phyloP scores from a whole-genome alignment of 2,113 vertebrate species.

The Rafetus swinhoei region DNA sequence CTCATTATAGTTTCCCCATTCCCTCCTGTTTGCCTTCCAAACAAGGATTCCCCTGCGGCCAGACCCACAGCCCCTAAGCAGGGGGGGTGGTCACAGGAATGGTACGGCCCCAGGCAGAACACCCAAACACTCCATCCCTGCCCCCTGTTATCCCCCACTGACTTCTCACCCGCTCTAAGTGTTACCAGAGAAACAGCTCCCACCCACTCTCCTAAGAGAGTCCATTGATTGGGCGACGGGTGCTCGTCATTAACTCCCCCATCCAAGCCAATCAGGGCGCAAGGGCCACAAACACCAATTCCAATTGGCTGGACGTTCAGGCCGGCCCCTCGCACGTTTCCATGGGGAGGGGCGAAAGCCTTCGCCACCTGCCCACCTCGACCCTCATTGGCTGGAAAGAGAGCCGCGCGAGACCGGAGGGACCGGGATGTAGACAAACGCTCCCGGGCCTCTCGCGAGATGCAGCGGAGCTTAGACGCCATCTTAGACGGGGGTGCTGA shows the following conservation, averaged over 20 bases:
- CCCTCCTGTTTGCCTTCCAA: not conserved
- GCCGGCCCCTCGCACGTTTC: not conserved
- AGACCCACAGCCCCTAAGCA: not conserved
- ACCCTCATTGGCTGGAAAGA: not conserved
- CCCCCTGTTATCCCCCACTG: too few relatives aligned
- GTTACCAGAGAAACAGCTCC: slow-evolving; percentile 54
- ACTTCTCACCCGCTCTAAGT: not conserved
- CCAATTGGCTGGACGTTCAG: not conserved
- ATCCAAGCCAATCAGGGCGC: not conserved
- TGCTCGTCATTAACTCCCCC: not conserved
- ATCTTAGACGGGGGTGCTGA: not conserved
- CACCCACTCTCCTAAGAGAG: not conserved
- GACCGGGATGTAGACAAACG: not conserved
- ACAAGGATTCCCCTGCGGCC: not conserved
- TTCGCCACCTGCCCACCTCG: not conserved
- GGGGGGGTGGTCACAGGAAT: not conserved
- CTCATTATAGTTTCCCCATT: not conserved
- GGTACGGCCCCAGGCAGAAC: not conserved
- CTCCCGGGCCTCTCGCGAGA: not conserved
- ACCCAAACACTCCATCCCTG: not conserved
- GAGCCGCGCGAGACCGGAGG: not conserved
- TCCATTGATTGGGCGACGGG: not conserved
- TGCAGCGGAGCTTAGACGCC: not conserved
- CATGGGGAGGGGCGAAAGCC: not conserved
- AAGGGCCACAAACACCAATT: not conserved